Conservation (phyloP, 1,140 invertebrate genomes). For the Rhysida immarginata region DNA sequence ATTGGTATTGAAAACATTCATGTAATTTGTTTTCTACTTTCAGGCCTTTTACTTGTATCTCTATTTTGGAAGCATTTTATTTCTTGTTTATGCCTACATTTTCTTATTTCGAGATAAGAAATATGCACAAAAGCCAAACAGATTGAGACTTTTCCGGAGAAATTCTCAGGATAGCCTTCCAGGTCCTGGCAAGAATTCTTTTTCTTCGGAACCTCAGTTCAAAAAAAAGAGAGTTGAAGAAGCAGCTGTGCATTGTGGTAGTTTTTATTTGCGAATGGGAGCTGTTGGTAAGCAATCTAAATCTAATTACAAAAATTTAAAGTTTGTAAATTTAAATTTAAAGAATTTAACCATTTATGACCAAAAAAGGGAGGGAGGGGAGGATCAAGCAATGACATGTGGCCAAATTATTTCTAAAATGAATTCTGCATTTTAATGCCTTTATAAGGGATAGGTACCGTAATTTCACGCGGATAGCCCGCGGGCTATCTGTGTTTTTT, state of each 20-base stretch:
- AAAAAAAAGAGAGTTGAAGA: conserved; percentile 7
- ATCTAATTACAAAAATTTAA: too few species aligned
- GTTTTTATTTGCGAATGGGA: conserved; percentile 3
- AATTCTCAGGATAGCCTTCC: neutral
- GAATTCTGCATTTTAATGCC: too few species aligned
- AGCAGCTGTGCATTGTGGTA: conserved; percentile 7
- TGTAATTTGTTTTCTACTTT: too few species aligned
- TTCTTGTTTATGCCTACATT: conserved; percentile 64
- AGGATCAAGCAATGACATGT: too few species aligned
- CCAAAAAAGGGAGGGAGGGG: too few species aligned
- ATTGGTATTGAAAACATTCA: too few species aligned
- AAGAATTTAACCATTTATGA: too few species aligned
- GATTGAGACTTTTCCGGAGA: neutral
- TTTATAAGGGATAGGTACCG: too few species aligned
- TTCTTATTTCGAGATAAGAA: conserved; percentile 33
- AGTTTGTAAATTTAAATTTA: too few species aligned
- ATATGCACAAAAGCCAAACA: neutral
- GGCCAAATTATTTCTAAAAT: too few species aligned
- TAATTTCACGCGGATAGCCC: too few species aligned
- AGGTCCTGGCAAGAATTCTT: neutral
- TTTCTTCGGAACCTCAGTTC: neutral
- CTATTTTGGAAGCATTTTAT: conserved; percentile 55
- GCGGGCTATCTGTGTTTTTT: too few species aligned
- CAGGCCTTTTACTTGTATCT: conserved; percentile 76
- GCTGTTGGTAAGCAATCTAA: neutral